Base-by-base conservation (phyloP, 2,888 invertebrate species). In the Eilema caniola region DNA sequence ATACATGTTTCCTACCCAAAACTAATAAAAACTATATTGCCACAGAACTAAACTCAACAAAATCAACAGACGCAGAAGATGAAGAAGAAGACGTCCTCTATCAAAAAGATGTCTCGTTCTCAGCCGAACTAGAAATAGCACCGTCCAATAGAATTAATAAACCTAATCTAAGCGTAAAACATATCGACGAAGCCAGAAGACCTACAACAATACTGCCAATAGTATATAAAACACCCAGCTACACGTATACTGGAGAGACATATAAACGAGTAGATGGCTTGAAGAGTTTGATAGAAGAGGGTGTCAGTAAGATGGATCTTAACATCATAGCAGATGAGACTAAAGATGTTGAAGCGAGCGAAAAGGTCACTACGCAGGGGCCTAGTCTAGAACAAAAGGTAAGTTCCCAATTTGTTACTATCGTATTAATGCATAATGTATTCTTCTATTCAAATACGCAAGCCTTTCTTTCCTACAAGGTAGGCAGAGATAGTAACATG, bases 81-180 rank as follows among this genome's bases (percentile, higher is more conserved):
- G 94, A 96, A 66, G 96, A 96, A 84, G 97, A 96, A 87, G 97
- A 97, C 89, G 96, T 97, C 73, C 92, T 97, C 56, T 97, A 97
- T 85, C 97, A 97, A 90, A 97, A 97, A 90, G 97, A 97, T 84
- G 97, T 97, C 5, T 97, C 97, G 66, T 97, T 98, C 90, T 97
- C 97, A 78, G 97, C 97, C 47, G 97, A 97, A 91, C 94, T 97
- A 89, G 96, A 96, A 86, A 91, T 95, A 84, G 95, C 95, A 68
- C 94, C 95, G 92, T 95, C 94, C 94, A 93, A 82, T 94, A 95
- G 91, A 90, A 71, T 93, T 86, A 93, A 88, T 88, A 92, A 90
- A 86, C 85, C 86, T 89, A 91, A 88, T 77, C 79, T 91, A 89
- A 92, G 88, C 85, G 82, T 88, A 79, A 90, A 78, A 89, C 91